These are phyloP conservation scores for Oncorhynchus kisutch DNA, from an alignment of 2,113 vertebrate genomes.

Conservation along the genomic window DNA sequence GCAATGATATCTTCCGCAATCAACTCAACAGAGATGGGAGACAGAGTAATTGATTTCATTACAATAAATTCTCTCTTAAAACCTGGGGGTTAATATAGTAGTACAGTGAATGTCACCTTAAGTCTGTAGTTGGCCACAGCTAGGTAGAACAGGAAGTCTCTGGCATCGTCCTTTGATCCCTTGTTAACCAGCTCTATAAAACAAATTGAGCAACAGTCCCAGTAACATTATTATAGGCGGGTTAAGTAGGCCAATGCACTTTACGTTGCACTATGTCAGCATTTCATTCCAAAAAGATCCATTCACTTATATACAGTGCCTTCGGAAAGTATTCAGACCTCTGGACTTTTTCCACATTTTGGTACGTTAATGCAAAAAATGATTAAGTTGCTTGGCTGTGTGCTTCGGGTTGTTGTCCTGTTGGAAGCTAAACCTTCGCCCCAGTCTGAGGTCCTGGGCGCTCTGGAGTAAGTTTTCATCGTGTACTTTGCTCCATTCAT, in stretches of 20 bases:
- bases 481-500: too few relatives aligned
- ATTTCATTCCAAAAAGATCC: background rate
- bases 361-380: too few relatives aligned
- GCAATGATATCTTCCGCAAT: background rate
- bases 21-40: background rate
- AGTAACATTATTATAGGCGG: too few relatives aligned
- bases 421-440: too few relatives aligned
- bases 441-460: too few relatives aligned
- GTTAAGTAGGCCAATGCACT: background rate
- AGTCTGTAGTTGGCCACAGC: slow-evolving; percentile 86
- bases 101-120: slow-evolving; percentile 69
- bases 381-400: too few relatives aligned
- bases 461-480: too few relatives aligned
- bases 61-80: background rate
- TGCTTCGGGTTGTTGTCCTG: too few relatives aligned
- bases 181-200: slow-evolving; percentile 80
- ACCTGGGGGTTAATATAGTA: background rate
- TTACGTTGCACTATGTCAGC: too few relatives aligned
- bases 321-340: too few relatives aligned
- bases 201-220: background rate
- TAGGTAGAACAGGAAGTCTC: slow-evolving; percentile 88
- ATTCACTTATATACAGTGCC: too few relatives aligned
- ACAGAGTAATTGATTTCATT: background rate
- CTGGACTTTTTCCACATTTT: too few relatives aligned
- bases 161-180: slow-evolving; percentile 82